Evolutionary conservation across 2,797 vertebrate genomes (phyloP), one percentile per base, ranked within the genome.

Genomic region (Centropyge bicolor): DNA sequence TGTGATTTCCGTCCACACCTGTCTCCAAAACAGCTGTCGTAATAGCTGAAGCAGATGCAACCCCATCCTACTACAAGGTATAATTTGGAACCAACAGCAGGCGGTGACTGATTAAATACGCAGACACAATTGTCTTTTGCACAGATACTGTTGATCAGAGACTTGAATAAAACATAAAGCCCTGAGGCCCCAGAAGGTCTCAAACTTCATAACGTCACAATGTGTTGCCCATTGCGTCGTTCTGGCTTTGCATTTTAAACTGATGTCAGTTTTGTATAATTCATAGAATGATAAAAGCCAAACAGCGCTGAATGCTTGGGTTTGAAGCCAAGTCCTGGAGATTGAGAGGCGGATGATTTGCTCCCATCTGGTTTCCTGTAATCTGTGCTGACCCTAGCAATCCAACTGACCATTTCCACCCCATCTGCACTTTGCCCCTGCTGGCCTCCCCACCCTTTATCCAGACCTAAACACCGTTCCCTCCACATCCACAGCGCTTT

Each of bases 281-380:
- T 83, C 17, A 73, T 66, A 82, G 48, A 35, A 68, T 76, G 72
- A 85, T 68, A 66, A 70, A 85, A 74, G 51, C 48, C 61, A 87
- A 91, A 88, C 36, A 71, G 22, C 12, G 12, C 57, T 74, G 73
- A 89, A 83, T 46, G 46, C 54, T 79, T 72, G 24, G 63, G 72
- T 72, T 76, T 46, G 63, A 78, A 67, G 87, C 78, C 86, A 89
- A 91, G 22, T 79, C 63, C 66, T 75, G 74, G 72, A 84, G 74
- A 82, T 70, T 70, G 49, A 74, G 70, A 77, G 80, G 83, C 49
- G 85, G 89, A 90, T 81, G 88, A 91, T 85, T 88, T 90, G 82
- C 82, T 91, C 85, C 86, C 86, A 84, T 86, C 82, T 89, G 82
- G 89, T 91, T 92, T 92, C 91, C 91, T 93, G 88, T 87, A 76